A percentile compares a stretch with the other conserved stretches of the same genome.
phyloP scores from a whole-genome alignment of 1,140 invertebrate species.

The Manduca sexta region DNA sequence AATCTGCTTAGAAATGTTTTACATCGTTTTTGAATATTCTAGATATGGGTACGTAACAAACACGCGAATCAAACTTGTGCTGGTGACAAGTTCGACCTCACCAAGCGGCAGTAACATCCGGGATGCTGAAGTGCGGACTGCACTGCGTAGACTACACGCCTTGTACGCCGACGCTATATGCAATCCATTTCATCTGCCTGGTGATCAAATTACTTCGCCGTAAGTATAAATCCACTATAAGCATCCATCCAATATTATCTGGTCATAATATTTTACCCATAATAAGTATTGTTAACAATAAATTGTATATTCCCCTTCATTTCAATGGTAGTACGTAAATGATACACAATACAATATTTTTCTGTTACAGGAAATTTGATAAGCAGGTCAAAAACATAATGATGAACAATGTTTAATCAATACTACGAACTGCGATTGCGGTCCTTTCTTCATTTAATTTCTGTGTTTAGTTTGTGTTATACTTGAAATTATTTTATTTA shows the following conservation, averaged over 20 bases:
- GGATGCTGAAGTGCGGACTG: slow-evolving; percentile 95
- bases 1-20: no score
- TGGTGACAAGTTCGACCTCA: slow-evolving; percentile 95
- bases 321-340: no score
- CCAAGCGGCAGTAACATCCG: slow-evolving; percentile 88
- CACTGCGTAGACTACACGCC: slow-evolving; percentile 92
- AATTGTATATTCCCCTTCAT: no score
- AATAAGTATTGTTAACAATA: neutral
- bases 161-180: slow-evolving; percentile 94
- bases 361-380: slow-evolving; percentile 77
- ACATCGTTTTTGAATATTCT: no score
- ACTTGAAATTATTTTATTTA: no score
- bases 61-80: slow-evolving; percentile 95
- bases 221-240: slow-evolving; percentile 64
- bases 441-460: no score
- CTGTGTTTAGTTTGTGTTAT: no score
- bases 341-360: neutral
- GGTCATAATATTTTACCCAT: neutral
- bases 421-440: no score
- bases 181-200: slow-evolving; percentile 96
- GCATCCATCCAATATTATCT: no score
- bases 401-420: slow-evolving; percentile 61
- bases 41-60: slow-evolving; percentile 99
- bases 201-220: slow-evolving; percentile 87
- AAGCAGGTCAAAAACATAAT: slow-evolving; percentile 77